A percentile compares a stretch with the other conserved stretches of the same genome.
These are phyloP conservation scores for Hyla sarda DNA, from an alignment of 2,113 vertebrate genomes.

Conservation along the genomic window DNA sequence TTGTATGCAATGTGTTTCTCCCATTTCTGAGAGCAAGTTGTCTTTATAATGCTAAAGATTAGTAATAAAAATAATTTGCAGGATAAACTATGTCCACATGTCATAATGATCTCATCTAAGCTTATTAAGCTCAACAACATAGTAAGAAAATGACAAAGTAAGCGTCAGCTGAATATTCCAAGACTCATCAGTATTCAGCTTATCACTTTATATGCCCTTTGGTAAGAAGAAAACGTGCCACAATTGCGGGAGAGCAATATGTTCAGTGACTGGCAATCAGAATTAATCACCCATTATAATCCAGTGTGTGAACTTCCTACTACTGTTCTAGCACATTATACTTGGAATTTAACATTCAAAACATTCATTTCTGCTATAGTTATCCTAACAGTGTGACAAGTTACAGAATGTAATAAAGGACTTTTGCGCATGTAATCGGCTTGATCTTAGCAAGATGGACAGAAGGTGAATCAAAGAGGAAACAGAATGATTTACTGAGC, in stretches of 20 bases:
- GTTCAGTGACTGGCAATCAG: conserved; percentile 48
- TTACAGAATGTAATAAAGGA: conserved; percentile 12
- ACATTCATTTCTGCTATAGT: not conserved
- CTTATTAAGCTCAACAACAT: too few species aligned
- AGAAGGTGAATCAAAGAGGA: not conserved
- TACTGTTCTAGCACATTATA: not conserved
- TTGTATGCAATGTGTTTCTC: too few species aligned
- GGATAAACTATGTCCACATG: too few species aligned
- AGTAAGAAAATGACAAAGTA: not conserved
- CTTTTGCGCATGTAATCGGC: not conserved
- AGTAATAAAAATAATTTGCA: too few species aligned
- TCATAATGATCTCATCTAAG: too few species aligned
- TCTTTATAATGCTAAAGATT: too few species aligned
- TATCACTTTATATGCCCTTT: not conserved
- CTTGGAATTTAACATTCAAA: conserved; percentile 21
- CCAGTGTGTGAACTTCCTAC: conserved; percentile 21
- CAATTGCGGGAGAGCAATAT: conserved; percentile 35
- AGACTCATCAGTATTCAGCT: conserved; percentile 29
- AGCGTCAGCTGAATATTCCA: not conserved
- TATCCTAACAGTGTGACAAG: not conserved
- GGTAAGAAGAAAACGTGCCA: not conserved
- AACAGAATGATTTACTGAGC: conserved; percentile 3
- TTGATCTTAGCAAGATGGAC: not conserved
- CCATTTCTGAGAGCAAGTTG: too few species aligned
- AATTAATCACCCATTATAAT: conserved; percentile 36